Evolutionary conservation across 2,113 vertebrate genomes (phyloP).

Genomic region (Oreochromis tanganicae): DNA sequence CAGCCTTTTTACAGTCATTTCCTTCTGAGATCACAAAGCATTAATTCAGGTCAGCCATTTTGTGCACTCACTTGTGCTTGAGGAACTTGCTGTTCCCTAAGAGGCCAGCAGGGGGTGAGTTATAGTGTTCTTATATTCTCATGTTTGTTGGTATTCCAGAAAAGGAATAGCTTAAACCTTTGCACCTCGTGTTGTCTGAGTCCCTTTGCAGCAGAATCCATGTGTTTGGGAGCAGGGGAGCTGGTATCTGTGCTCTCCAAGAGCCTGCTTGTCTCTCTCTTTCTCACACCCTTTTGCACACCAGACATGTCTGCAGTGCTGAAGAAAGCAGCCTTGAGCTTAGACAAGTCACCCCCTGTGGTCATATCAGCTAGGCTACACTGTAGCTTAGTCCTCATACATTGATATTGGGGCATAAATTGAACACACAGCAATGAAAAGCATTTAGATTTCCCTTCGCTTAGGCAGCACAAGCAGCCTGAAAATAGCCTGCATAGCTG

Average conservation of each 20-base stretch:
- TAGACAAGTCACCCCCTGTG: not conserved
- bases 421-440: not conserved
- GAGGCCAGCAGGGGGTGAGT: slow-evolving; percentile 51
- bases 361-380: not conserved
- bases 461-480: not conserved
- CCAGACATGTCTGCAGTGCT: not conserved
- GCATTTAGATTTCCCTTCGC: not conserved
- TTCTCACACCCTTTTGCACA: not conserved
- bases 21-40: not conserved
- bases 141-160: not conserved
- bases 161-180: not conserved
- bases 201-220: not conserved
- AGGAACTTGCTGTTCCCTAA: slow-evolving; percentile 48
- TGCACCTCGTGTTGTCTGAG: not conserved
- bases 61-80: slow-evolving; percentile 42
- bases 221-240: not conserved
- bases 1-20: not conserved
- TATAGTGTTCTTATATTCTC: not conserved
- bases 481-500: not conserved
- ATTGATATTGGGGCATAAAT: not conserved
- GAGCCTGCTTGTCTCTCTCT: not conserved
- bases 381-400: not conserved
- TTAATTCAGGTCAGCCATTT: slow-evolving; percentile 69
- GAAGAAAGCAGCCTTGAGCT: not conserved
- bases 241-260: not conserved